Evolutionary conservation across 2,888 invertebrate species (phyloP), one percentile per base, ranked within the genome.

Genomic region (Volucella inanis): DNA sequence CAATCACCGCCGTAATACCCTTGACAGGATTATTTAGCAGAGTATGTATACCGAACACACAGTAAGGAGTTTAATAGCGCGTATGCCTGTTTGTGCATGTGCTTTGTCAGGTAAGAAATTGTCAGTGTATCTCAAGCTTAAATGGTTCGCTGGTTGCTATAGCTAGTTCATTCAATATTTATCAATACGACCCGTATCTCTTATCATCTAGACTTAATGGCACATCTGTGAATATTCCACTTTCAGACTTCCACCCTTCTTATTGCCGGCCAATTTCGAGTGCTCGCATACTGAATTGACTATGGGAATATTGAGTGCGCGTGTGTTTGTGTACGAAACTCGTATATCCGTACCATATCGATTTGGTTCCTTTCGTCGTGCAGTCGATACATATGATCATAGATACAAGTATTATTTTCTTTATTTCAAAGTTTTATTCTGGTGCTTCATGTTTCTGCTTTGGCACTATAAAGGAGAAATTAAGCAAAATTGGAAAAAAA

Each of bases 121-220:
- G 31, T 14, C 10, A 15, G 61, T 59, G 45, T 59, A 38, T 64
- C n/a, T n/a, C 38, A 18, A 3, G 59, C 55, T 62, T 45, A 38
- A 74, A 64, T 54, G 64, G 57, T 67, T 50, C 22, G 65, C 12
- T 38, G 8, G 12, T 15, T 47, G 57, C 59, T 31, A 6, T 31
- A 31, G 31, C 31, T 6, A 31, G 31, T 31, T 71, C 57, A 39
- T 79, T 61, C 52, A 72, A 59, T 72, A 72, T 79, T 79, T 79
- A 65, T 52, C 79, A 65, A 79, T 79, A 79, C 72, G 65, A 79
- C 79, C 79, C 79, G 72, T 79, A 79, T 79, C 79, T 79, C 79
- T 79, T 79, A 79, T 79, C 79, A 72, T 79, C 79, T 79, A 71
- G 72, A 79, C 65, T 72, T 79, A 65, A 79, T 79, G 72, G 72